Percentiles rank a stretch among this genome's conserved stretches.
Conservation (phyloP, 2,113 vertebrate species). For the Corythornis vintsioides region DNA sequence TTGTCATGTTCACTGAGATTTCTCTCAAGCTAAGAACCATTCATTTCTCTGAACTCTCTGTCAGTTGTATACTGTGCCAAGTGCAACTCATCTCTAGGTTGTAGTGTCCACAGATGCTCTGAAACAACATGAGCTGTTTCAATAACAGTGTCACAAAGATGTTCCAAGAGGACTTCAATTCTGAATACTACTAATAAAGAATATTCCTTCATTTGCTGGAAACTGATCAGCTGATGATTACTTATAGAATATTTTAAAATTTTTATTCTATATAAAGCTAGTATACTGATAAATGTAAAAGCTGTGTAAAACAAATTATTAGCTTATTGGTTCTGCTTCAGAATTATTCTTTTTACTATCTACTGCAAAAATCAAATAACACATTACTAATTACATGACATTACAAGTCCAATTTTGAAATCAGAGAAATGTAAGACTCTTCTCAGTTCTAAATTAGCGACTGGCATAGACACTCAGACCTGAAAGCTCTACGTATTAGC, state of each 20-base stretch:
- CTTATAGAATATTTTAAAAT: background rate
- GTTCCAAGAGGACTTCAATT: background rate
- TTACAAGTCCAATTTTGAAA: background rate
- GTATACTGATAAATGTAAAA: background rate
- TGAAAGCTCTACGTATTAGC: background rate
- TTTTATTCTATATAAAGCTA: background rate
- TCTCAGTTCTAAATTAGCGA: background rate
- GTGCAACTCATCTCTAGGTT: background rate
- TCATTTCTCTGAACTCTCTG: background rate
- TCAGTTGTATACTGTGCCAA: background rate
- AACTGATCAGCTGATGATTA: background rate
- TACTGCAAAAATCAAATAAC: background rate
- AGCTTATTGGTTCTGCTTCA: background rate
- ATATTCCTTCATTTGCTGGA: background rate
- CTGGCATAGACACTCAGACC: background rate
- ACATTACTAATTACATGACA: background rate
- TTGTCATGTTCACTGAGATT: background rate
- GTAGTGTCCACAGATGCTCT: background rate
- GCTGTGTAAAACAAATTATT: background rate
- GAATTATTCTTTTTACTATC: background rate
- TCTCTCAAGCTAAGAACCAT: background rate
- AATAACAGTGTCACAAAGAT: background rate
- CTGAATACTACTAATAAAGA: background rate
- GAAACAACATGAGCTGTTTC: background rate
- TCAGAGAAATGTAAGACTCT: background rate